Evolutionary conservation across 2,797 vertebrate species (phyloP), one percentile per base, ranked within the genome.

Genomic region (Periparus ater): DNA sequence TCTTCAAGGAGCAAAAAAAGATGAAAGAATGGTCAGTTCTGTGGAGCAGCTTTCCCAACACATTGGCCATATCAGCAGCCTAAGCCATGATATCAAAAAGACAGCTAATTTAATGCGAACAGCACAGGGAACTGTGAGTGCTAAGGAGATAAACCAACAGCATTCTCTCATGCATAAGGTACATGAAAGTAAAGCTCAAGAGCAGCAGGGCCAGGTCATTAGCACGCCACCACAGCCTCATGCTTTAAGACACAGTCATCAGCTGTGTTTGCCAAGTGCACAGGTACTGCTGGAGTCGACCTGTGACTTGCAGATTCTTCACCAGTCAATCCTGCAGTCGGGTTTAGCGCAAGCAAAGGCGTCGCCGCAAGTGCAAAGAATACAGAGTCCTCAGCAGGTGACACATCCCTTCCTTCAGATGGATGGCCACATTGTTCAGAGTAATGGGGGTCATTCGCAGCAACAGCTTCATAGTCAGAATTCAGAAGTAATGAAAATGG

Each of bases 201-300:
- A 98, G 88, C 98, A 98, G 91, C 98, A 98, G 76, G 97, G 96
- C 89, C 98, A 98, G 57, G 96, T 97, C 55, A 97, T 98, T 62
- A 97, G 94, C 60, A 88, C 97, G 1, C 77, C 98, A 14, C 86
- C 96, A 0, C 98, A 98, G 23, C 96, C 96, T 91, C 98, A 98
- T 55, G 79, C 98, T 92, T 95, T 98, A 68, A 98, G 98, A 42
- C 98, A 98, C 38, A 95, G 98, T 30, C 99, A 99, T 91, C 99
- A 98, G 50, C 97, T 99, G 92, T 98, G 98, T 42, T 97, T 99
- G 91, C 98, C 99, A 65, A 98, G 97, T 81, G 95, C 98, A 66
- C 99, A 99, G 97, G 98, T 99, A 88, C 98, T 99, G 77, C 97
- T 99, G 30, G 99, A 99, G 47, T 98, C 98, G 58, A 97, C 98